These are phyloP conservation scores for Drosophila colorata DNA, from an alignment of 2,888 invertebrate species.

Conservation along the genomic window DNA sequence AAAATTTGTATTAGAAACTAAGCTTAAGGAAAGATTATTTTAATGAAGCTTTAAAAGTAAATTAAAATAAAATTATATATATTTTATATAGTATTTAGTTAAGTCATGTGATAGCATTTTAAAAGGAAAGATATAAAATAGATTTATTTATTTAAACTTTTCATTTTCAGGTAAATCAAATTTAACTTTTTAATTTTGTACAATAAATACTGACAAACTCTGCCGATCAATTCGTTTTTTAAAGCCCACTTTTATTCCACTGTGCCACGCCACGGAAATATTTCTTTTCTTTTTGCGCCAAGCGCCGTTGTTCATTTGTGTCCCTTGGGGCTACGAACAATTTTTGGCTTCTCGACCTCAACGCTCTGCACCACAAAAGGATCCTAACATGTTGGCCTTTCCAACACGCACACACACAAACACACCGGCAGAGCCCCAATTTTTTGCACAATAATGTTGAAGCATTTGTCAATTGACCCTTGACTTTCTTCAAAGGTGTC, in stretches of 20 bases:
- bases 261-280: constrained; percentile 5
- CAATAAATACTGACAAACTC: too few species aligned
- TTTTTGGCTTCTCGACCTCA: constrained; percentile 49
- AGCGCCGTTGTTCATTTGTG: constrained; percentile 31
- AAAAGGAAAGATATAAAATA: too few species aligned
- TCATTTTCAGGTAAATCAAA: too few species aligned
- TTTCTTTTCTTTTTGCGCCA: constrained; percentile 22
- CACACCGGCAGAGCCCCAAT: constrained; percentile 6
- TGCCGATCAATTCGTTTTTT: background rate
- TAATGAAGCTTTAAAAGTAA: too few species aligned
- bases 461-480: constrained; percentile 60
- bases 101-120: too few species aligned
- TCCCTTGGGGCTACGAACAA: constrained; percentile 37
- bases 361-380: constrained; percentile 28
- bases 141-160: too few species aligned
- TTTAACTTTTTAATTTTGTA: too few species aligned
- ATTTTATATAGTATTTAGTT: too few species aligned
- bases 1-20: background rate
- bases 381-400: constrained; percentile 40
- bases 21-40: too few species aligned
- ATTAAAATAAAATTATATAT: too few species aligned
- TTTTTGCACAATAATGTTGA: constrained; percentile 45
- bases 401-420: constrained; percentile 3
- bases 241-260: background rate
- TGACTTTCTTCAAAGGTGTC: constrained; percentile 51